Base-by-base conservation (phyloP, 35 echinoderm and acorn worm species). In the Nesometra sesokonis region DNA sequence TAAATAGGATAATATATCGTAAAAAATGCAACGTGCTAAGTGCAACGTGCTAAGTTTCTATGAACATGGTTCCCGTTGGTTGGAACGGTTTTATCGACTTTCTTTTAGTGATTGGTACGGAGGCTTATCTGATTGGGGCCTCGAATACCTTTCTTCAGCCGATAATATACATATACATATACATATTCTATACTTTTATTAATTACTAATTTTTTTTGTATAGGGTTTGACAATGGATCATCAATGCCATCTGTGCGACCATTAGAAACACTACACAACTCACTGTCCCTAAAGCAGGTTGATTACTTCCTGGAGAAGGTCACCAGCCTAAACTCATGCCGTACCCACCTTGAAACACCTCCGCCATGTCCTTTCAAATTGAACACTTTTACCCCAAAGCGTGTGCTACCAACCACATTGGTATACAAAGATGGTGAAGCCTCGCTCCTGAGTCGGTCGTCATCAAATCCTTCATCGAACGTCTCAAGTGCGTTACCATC, bases 241-340 rank as follows among this genome's bases (percentile, higher is more conserved):
- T 67, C 52, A 78, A 89, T 99, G 35, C 84, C 96, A 78, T 99
- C 96, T 13, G 86, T 99, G 35, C 87, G 90, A 35, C 90, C 96
- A 5, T 82, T 99, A 76, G 96, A 99, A 57, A 99, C 96, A 30
- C 82, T 99, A 1, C 96, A 99, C 78, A 99, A 99, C 82, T 90
- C 86, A 23, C 87, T 99, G 19, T 99, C 96, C 31, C 85, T 99
- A 67, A 91, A 88, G 36, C 96, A 99, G 83, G 86, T 99, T 34
- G 96, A 99, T 35, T 82, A 91, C 13, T 99, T 99, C 85, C 84
- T 99, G 33, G 86, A 88, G 23, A 89, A 86, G 32, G 77, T 99
- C 27, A 83, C 35, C 37, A 90, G 91, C 19, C 91, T 89, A 39
- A 86, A 93, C 39, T 82, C 84, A 31, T 88, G 84, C 30, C 39